A percentile compares a stretch with the other conserved stretches of the same genome.
These are phyloP conservation scores for Megastigmus dorsalis DNA, from an alignment of 2,888 invertebrate species.

Conservation along the genomic window DNA sequence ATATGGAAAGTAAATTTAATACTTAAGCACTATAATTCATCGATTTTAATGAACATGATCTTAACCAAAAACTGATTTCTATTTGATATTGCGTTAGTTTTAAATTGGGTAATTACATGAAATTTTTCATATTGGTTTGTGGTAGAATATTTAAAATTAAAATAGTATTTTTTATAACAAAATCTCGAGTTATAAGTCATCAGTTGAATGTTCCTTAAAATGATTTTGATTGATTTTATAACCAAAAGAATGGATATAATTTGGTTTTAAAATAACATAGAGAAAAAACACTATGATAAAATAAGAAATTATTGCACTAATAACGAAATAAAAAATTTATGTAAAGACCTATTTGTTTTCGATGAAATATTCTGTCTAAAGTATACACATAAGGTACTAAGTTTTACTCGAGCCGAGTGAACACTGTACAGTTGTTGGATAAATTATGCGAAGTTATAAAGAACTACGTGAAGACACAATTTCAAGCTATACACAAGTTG, in stretches of 20 bases:
- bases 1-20: neutral
- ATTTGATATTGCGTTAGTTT: constrained; percentile 14
- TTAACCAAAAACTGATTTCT: constrained; percentile 42
- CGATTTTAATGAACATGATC: constrained; percentile 12
- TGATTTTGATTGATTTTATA: neutral
- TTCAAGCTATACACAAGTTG: constrained; percentile 35
- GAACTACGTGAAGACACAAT: constrained; percentile 22
- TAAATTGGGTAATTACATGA: constrained; percentile 13
- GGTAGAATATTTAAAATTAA: neutral
- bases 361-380: constrained; percentile 45
- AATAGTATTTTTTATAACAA: constrained; percentile 8
- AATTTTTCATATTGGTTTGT: constrained; percentile 11
- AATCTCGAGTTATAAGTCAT: too few relatives aligned
- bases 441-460: constrained; percentile 27
- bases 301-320: too few relatives aligned
- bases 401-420: constrained; percentile 33
- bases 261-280: neutral
- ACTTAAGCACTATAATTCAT: constrained; percentile 12
- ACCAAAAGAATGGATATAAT: neutral
- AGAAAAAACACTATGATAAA: neutral
- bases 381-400: constrained; percentile 44
- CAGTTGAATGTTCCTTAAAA: constrained; percentile 2
- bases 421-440: constrained; percentile 45
- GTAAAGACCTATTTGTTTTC: constrained; percentile 41
- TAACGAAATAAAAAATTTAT: constrained; percentile 12